These are phyloP conservation scores for Temnothorax rugatulus DNA, from an alignment of 2,888 invertebrate genomes.

Conservation along the genomic window DNA sequence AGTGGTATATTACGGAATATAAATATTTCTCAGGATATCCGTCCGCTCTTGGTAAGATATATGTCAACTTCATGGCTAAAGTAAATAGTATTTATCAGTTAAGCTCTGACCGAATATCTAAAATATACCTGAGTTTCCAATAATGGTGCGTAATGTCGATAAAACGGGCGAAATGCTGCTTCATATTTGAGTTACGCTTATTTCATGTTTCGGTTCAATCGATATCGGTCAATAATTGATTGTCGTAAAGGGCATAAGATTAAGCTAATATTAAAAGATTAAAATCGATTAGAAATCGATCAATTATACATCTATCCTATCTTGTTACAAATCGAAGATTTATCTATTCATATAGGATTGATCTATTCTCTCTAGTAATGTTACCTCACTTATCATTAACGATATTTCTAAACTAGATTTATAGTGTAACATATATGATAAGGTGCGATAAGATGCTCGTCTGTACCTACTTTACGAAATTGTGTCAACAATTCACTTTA, in stretches of 20 bases:
- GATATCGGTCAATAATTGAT: neutral
- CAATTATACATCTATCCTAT: neutral
- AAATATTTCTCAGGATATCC: neutral
- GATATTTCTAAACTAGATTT: constrained; percentile 39
- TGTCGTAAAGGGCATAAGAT: neutral
- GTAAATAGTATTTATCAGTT: constrained; percentile 1
- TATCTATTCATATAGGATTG: neutral
- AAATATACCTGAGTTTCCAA: neutral
- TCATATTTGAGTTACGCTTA: neutral
- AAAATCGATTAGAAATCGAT: neutral
- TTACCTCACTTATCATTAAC: constrained; percentile 13
- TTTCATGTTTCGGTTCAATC: neutral
- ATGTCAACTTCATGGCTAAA: neutral
- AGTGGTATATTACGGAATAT: neutral
- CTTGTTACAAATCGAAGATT: neutral
- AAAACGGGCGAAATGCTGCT: neutral
- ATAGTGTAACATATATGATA: constrained; percentile 20
- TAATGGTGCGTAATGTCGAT: neutral
- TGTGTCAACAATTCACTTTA: neutral
- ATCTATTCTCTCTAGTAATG: neutral
- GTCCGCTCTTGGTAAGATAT: neutral
- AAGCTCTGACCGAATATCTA: neutral
- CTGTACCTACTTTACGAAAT: constrained; percentile 14
- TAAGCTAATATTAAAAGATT: neutral
- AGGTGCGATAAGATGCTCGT: constrained; percentile 41